Conservation (phyloP, 1,140 invertebrate genomes). For the Acromyrmex charruanus region DNA sequence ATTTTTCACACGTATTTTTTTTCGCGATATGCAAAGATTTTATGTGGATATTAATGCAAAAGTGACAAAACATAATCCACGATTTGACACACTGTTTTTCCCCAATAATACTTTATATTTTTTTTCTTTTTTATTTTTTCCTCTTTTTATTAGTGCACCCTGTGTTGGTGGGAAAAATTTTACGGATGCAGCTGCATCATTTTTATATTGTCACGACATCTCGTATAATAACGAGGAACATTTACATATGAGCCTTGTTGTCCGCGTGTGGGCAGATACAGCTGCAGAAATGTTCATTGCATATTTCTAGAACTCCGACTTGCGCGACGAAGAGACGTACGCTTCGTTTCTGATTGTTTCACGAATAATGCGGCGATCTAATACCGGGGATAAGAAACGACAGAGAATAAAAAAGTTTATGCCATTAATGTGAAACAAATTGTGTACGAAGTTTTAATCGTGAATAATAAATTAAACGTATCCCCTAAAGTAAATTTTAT, state of each 20-base stretch:
- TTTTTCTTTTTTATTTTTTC: not conserved
- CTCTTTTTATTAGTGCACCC: not conserved
- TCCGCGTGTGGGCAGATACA: not conserved
- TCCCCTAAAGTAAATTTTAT: not conserved
- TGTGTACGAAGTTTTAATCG: constrained; percentile 1
- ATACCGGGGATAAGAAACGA: constrained; percentile 7
- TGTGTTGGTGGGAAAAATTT: constrained; percentile 10
- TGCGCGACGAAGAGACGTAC: not conserved
- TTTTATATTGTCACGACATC: constrained; percentile 56
- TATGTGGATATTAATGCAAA: constrained; percentile 18
- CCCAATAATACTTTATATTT: not conserved
- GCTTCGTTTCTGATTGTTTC: constrained; percentile 18
- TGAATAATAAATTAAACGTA: constrained; percentile 1
- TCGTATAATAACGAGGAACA: constrained; percentile 53
- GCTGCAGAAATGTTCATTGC: constrained; percentile 10
- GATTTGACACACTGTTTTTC: not conserved
- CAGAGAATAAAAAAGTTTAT: not conserved
- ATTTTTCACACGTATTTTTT: not conserved
- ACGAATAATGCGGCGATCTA: not conserved
- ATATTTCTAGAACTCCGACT: constrained; percentile 43
- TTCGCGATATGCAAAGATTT: not conserved
- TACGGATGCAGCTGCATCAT: constrained; percentile 35
- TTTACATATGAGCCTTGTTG: constrained; percentile 45
- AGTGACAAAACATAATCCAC: constrained; percentile 37
- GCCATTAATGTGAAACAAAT: not conserved